Conservation (phyloP, 2,797 vertebrate genomes). For the Neosalanx taihuensis region DNA sequence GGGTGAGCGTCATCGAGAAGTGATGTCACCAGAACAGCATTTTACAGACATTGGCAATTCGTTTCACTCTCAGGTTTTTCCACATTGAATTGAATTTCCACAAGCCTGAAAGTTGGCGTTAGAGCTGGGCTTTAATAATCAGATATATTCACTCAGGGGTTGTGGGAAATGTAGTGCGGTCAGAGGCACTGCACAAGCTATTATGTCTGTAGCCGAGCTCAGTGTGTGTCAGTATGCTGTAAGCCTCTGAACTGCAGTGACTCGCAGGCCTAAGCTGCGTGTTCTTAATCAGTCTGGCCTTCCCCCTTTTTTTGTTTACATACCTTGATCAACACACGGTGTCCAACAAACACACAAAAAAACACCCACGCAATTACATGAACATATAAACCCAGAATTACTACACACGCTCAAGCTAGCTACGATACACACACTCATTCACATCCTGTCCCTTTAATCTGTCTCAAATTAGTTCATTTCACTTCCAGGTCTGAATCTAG, state of each 20-base stretch:
- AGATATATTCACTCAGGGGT: too few relatives aligned
- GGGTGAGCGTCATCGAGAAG: background rate
- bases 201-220: too few relatives aligned
- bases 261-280: background rate
- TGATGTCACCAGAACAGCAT: background rate
- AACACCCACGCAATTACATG: too few relatives aligned
- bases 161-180: too few relatives aligned
- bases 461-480: constrained; percentile 22
- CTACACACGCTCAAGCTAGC: background rate
- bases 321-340: background rate
- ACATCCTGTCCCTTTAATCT: background rate
- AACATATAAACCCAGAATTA: too few relatives aligned
- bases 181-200: too few relatives aligned
- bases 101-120: too few relatives aligned
- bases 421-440: background rate
- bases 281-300: background rate
- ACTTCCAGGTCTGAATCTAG: background rate
- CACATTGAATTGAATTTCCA: too few relatives aligned
- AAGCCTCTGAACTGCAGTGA: background rate
- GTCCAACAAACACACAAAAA: too few relatives aligned
- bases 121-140: too few relatives aligned
- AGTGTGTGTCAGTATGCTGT: background rate
- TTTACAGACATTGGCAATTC: background rate
- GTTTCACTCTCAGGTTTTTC: too few relatives aligned
- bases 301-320: background rate